Base-by-base conservation (phyloP, 2,113 vertebrate species). In the Sylvia atricapilla region DNA sequence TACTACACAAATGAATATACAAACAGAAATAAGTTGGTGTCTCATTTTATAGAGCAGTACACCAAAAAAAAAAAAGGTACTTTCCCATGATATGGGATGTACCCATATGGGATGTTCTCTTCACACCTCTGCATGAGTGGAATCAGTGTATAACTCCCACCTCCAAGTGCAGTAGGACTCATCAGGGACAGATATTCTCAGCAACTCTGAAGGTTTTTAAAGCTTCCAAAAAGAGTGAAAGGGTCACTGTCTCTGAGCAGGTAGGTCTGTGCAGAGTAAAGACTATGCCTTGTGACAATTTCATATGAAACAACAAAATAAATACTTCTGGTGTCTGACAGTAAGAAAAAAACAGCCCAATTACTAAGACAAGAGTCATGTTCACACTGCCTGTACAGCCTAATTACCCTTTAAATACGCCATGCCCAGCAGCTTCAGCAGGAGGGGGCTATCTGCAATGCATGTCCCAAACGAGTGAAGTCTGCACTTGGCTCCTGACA, bases 141-240 rank as follows among this genome's bases (percentile, higher is more conserved):
- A 59, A 5, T 58, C 0, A 0, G 15, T 0, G 0, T 7, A 0
- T 19, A 74, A 43, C 1, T 62, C 33, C 30, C 16, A 37, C 4
- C 17, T 60, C 28, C 10, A n/a, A 79, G 24, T 8, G 79, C 8
- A 52, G 33, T 3, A 11, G 41, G 15, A 33, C 35, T 33, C 25
- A 18, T 18, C 11, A 66, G 41, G 63, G 7, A 28, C 17, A 69
- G 21, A 16, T 20, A 56, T 37, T 68, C 19, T 68, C 62, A 53
- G 31, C 35, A 68, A 1, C 28, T 12, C 15, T 44, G n/a, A 52
- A 55, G 3, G 47, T 18, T 63, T 44, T n/a, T 56, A 37, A 60
- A 49, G n/a, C 5, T 11, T 66, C 4, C 27, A 49, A 47, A 90
- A 89, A 60, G 19, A 7, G 31, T 67, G 47, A 31, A 30, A 84